Conservation (phyloP, 2,113 vertebrate species). For the Protomyctophum bolini region DNA sequence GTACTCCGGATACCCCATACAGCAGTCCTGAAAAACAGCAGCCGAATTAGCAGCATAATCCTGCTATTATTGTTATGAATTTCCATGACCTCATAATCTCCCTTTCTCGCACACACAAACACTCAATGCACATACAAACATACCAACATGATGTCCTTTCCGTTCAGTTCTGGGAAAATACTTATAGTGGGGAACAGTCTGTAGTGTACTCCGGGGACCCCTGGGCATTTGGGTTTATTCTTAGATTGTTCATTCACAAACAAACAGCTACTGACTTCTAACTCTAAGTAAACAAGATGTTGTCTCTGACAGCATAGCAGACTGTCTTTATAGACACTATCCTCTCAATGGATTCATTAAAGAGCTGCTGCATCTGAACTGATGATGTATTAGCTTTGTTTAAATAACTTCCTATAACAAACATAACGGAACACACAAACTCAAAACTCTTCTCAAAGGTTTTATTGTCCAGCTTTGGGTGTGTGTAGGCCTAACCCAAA, state of each 20-base stretch:
- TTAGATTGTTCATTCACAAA: slow-evolving; percentile 51
- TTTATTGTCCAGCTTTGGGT: too few relatives aligned
- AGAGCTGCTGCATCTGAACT: neutral
- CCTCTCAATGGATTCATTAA: slow-evolving; percentile 21
- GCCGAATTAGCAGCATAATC: slow-evolving; percentile 58
- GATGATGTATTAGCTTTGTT: neutral
- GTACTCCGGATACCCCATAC: slow-evolving; percentile 10
- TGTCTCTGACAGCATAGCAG: slow-evolving; percentile 6
- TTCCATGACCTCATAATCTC: neutral
- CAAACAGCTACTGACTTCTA: slow-evolving; percentile 28
- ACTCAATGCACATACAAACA: neutral
- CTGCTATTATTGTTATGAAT: slow-evolving; percentile 66
- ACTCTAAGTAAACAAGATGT: slow-evolving; percentile 1
- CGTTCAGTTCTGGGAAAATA: slow-evolving; percentile 14
- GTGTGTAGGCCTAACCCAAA: too few relatives aligned
- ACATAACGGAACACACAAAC: too few relatives aligned
- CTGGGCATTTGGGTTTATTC: slow-evolving; percentile 19
- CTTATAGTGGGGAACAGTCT: too few relatives aligned
- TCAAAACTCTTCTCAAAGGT: too few relatives aligned
- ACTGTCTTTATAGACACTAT: neutral
- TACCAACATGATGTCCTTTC: neutral
- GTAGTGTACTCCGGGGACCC: neutral
- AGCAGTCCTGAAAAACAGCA: slow-evolving; percentile 54
- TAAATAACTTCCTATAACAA: neutral
- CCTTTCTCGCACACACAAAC: neutral